These are phyloP conservation scores for Onychomys leucogaster DNA, from an alignment of 2,797 vertebrate genomes.

Conservation along the genomic window DNA sequence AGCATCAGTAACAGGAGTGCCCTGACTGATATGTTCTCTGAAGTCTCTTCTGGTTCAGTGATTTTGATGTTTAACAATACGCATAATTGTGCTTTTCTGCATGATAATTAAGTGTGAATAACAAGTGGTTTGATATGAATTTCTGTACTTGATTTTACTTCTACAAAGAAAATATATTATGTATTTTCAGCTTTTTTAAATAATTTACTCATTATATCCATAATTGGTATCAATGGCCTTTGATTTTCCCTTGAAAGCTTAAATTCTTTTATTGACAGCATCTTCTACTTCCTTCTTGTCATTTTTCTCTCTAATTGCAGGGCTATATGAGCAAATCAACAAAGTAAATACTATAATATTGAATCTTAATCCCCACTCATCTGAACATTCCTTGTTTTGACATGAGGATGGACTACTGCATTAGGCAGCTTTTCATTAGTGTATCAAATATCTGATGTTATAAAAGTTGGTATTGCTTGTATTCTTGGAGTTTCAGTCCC, in stretches of 20 bases:
- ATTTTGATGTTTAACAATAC: slow-evolving; percentile 65
- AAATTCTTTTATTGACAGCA: background rate
- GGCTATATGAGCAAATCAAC: background rate
- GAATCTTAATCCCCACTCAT: background rate
- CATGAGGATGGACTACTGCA: background rate
- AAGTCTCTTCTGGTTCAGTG: background rate
- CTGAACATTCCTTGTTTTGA: background rate
- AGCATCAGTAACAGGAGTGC: background rate
- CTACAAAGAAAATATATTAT: slow-evolving; percentile 30
- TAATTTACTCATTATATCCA: background rate
- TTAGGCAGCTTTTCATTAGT: background rate
- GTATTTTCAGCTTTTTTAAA: slow-evolving; percentile 30
- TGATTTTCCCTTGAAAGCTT: slow-evolving; percentile 25
- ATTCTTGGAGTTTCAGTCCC: background rate
- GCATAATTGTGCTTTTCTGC: slow-evolving; percentile 5
- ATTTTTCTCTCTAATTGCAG: background rate
- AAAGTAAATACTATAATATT: background rate
- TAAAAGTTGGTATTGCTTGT: background rate
- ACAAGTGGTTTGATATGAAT: slow-evolving; percentile 43
- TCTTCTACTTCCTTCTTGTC: background rate
- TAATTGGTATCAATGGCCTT: background rate
- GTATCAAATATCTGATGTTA: no score
- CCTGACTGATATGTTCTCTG: background rate
- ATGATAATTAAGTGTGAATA: slow-evolving; percentile 22
- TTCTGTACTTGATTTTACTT: slow-evolving; percentile 52